These are phyloP conservation scores for Spilarctia lutea DNA, from an alignment of 2,888 invertebrate species.

Conservation along the genomic window DNA sequence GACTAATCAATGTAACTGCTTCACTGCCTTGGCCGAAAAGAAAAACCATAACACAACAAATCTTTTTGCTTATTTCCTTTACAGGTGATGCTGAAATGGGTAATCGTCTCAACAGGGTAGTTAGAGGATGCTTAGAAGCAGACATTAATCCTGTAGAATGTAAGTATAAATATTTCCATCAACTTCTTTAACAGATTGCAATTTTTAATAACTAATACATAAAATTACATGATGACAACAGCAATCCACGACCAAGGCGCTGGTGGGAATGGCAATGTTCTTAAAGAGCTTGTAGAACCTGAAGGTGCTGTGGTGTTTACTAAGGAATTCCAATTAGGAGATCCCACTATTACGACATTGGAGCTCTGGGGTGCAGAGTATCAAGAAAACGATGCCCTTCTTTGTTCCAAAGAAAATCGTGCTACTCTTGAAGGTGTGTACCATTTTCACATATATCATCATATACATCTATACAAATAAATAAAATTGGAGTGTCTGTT, in stretches of 20 bases:
- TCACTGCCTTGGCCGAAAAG: neutral
- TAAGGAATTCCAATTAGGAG: slow-evolving; percentile 95
- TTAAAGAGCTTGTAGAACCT: slow-evolving; percentile 98
- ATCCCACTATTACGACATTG: slow-evolving; percentile 96
- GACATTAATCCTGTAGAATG: slow-evolving; percentile 93
- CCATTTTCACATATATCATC: too few relatives aligned
- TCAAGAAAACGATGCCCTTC: slow-evolving; percentile 97
- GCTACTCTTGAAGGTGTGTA: slow-evolving; percentile 85
- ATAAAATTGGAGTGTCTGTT: too few relatives aligned
- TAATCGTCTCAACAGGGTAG: slow-evolving; percentile 97
- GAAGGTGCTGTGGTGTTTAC: slow-evolving; percentile 96
- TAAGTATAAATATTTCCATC: slow-evolving; percentile 55
- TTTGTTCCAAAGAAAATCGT: slow-evolving; percentile 90
- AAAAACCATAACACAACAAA: neutral
- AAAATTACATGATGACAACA: slow-evolving; percentile 56
- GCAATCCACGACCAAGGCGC: slow-evolving; percentile 99
- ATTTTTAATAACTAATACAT: neutral
- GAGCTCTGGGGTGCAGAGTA: slow-evolving; percentile 99
- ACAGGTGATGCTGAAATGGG: slow-evolving; percentile 98
- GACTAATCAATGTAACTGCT: neutral
- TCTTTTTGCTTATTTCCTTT: neutral
- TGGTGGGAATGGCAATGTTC: slow-evolving; percentile 98
- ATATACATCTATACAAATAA: too few relatives aligned
- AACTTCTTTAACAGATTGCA: neutral
- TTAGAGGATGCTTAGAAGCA: slow-evolving; percentile 96